These are phyloP conservation scores for Pavo muticus DNA, from an alignment of 2,113 vertebrate species.

Conservation along the genomic window DNA sequence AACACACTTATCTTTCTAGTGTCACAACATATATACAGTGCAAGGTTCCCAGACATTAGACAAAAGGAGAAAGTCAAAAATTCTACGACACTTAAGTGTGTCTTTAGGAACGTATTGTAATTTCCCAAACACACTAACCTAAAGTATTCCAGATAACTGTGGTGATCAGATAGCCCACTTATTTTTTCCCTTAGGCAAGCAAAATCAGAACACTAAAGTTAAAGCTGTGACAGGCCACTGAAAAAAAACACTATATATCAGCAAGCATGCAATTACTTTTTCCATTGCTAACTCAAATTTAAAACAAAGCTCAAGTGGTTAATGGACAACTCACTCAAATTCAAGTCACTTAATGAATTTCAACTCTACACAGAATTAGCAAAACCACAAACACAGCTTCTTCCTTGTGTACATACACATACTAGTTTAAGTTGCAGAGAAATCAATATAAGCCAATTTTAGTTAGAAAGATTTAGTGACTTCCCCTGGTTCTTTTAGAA, in stretches of 20 bases:
- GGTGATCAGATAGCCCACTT: not conserved
- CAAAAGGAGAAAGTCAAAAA: not conserved
- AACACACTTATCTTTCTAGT: not conserved
- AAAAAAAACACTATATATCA: not conserved
- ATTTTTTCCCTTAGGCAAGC: not conserved
- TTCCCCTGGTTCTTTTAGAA: not conserved
- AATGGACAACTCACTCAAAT: not conserved
- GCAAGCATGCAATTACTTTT: not conserved
- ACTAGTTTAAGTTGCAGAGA: not conserved
- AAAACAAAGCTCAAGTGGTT: not conserved
- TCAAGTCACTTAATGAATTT: not conserved
- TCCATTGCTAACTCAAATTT: not conserved
- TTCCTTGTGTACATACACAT: not conserved
- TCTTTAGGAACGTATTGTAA: not conserved
- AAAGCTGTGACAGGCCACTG: not conserved
- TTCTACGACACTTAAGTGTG: rapidly evolving
- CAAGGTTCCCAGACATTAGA: not conserved
- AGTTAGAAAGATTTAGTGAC: not conserved
- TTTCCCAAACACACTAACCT: not conserved
- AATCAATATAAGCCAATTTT: not conserved
- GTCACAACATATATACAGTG: not conserved
- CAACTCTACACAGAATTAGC: not conserved
- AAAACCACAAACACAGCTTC: not conserved
- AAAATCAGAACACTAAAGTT: not conserved
- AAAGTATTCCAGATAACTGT: not conserved